Evolutionary conservation across 2,888 invertebrate species (phyloP).

Genomic region (Drosophila pseudotakahashii): DNA sequence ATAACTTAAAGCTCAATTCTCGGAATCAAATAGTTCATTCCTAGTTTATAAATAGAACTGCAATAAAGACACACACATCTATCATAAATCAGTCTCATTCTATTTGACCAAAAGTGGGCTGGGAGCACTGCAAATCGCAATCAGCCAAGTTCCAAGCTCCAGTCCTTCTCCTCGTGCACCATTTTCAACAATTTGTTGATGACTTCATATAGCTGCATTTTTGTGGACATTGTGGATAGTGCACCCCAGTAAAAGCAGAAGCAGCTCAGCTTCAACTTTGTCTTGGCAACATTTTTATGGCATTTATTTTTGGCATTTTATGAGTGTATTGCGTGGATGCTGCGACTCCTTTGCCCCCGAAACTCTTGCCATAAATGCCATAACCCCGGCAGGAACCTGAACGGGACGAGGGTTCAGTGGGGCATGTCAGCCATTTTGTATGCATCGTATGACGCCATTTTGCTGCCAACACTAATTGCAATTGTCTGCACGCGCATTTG

Average conservation of each 20-base stretch:
- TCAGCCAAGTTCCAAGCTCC: conserved; percentile 51
- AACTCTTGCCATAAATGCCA: conserved; percentile 45
- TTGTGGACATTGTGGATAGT: conserved; percentile 28
- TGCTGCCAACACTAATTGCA: conserved; percentile 53
- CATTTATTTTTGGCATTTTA: conserved; percentile 77
- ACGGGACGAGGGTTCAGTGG: not conserved
- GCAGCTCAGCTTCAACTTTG: conserved; percentile 61
- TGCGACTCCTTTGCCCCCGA: conserved; percentile 2
- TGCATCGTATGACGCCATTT: conserved; percentile 53
- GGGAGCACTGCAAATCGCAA: conserved; percentile 49
- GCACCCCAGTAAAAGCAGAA: not conserved
- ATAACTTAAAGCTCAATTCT: not conserved
- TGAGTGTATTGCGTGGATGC: conserved; percentile 55
- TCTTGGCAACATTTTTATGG: conserved; percentile 66
- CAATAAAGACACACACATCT: not conserved
- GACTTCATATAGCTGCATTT: conserved; percentile 70
- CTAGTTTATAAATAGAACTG: conserved; percentile 1
- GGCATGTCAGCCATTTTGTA: conserved; percentile 41
- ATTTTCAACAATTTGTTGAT: conserved; percentile 56
- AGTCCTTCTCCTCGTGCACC: conserved; percentile 9
- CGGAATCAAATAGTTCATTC: not conserved
- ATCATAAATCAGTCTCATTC: conserved; percentile 17
- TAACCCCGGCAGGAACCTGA: conserved; percentile 13
- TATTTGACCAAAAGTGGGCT: not conserved
- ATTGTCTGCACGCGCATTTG: conserved; percentile 51